phyloP scores from a whole-genome alignment of 2,113 vertebrate species.

The Phaethon lepturus region DNA sequence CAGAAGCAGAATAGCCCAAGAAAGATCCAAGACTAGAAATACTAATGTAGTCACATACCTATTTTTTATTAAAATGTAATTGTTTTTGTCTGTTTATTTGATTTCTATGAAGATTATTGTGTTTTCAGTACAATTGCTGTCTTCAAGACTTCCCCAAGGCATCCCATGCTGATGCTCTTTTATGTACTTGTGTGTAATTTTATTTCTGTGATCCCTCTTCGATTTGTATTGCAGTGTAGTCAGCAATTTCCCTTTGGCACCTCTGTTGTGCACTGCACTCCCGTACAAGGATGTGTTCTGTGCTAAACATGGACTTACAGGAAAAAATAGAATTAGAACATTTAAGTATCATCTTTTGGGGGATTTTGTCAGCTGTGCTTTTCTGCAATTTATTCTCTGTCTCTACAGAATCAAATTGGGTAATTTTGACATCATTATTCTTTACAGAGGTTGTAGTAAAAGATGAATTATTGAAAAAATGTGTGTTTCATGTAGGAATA shows the following conservation, averaged over 20 bases:
- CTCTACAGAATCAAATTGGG: not conserved
- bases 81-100: not conserved
- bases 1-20: not conserved
- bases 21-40: not conserved
- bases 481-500: not conserved
- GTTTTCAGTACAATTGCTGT: not conserved
- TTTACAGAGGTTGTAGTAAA: not conserved
- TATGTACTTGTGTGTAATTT: not conserved
- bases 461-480: not conserved
- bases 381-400: not conserved
- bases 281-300: not conserved
- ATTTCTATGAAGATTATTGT: not conserved
- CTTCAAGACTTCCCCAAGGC: not conserved
- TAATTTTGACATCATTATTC: not conserved
- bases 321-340: not conserved
- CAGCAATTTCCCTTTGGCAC: not conserved
- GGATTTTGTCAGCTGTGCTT: not conserved
- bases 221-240: not conserved
- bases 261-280: not conserved
- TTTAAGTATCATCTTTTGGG: not conserved
- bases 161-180: not conserved
- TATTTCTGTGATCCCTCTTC: not conserved
- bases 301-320: not conserved
- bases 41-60: not conserved
- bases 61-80: not conserved